phyloP scores from a whole-genome alignment of 2,797 vertebrate genomes.

The Cyprinodon diabolis region DNA sequence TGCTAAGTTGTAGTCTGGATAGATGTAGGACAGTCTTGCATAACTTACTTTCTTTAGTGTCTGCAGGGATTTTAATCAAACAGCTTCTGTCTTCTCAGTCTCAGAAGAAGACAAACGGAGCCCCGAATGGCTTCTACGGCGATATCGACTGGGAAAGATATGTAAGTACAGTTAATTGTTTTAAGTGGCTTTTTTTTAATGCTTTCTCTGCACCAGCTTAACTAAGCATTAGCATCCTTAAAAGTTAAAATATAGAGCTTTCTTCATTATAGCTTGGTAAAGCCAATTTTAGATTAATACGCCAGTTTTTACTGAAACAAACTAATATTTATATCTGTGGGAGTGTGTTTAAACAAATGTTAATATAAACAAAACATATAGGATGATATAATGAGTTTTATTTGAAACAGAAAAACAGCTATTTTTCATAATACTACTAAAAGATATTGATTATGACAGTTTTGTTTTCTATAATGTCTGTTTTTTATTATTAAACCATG shows the following conservation, averaged over 20 bases:
- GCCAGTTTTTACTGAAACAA: no score
- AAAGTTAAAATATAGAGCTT: not conserved
- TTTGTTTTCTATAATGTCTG: not conserved
- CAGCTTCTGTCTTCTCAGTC: conserved; percentile 55
- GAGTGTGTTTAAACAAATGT: not conserved
- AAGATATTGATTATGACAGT: not conserved
- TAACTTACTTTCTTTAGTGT: conserved; percentile 8
- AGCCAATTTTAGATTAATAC: not conserved
- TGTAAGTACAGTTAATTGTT: conserved; percentile 80
- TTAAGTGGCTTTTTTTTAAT: not conserved
- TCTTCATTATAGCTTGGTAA: not conserved
- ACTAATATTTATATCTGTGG: no score
- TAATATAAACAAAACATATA: not conserved
- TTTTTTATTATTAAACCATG: not conserved
- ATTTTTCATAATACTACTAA: not conserved
- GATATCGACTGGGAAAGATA: conserved; percentile 99
- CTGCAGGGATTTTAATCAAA: conserved; percentile 26
- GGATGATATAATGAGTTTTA: not conserved
- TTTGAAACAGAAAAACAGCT: not conserved
- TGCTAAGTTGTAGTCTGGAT: conserved; percentile 1
- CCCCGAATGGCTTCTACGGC: conserved; percentile 94
- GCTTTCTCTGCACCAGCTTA: not conserved
- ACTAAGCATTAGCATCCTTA: conserved; percentile 9
- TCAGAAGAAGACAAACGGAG: conserved; percentile 94
- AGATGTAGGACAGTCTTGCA: not conserved